Conservation (phyloP, 2,888 invertebrate species). For the Spicauda simplicius region DNA sequence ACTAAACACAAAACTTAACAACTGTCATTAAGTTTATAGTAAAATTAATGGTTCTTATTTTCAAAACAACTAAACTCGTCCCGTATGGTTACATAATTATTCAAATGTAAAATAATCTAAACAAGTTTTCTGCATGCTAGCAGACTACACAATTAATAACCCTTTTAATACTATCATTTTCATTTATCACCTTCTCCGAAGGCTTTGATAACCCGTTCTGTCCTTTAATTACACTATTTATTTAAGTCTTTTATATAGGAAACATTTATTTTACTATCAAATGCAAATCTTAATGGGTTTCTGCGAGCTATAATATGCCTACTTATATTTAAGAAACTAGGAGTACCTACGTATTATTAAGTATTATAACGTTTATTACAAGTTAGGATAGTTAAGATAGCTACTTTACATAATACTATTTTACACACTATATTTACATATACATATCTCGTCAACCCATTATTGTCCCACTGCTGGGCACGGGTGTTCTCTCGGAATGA, state of each 20-base stretch:
- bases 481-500: no score
- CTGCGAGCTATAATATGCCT: not conserved
- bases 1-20: not conserved
- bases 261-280: slow-evolving; percentile 16
- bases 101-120: slow-evolving; percentile 2
- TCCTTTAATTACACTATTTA: slow-evolving; percentile 17
- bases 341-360: not conserved
- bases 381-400: no score
- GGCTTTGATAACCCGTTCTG: slow-evolving; percentile 13
- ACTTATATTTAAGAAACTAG: not conserved
- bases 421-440: no score
- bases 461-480: no score
- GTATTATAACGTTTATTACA: no score
- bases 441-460: no score
- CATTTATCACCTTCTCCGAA: not conserved
- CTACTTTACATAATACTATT: no score
- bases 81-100: not conserved
- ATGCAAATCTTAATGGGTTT: slow-evolving; percentile 15
- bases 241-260: slow-evolving; percentile 9
- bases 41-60: no score
- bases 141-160: slow-evolving; percentile 1
- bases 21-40: no score
- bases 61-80: no score
- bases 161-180: slow-evolving; percentile 15
- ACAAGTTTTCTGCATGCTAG: slow-evolving; percentile 1